Evolutionary conservation across 1,140 invertebrate genomes (phyloP), one percentile per base, ranked within the genome.

Genomic region (Euura lappo): DNA sequence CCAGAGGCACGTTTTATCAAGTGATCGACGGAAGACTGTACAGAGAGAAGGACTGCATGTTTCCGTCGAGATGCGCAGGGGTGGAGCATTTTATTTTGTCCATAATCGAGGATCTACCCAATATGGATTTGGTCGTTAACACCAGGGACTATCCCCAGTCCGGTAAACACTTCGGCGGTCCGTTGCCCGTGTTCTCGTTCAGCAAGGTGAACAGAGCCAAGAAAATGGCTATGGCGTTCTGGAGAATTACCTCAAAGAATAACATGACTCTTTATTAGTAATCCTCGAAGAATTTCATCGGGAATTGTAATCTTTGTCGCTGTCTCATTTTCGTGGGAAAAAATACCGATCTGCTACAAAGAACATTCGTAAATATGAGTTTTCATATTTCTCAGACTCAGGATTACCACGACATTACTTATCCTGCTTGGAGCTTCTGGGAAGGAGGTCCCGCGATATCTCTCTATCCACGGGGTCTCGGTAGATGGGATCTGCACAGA

Each of bases 341-440:
- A 28, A 28, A 28, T 28, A 28, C 28, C 28, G 0, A 28, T 28
- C 28, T 28, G 28, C 28, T 28, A 28, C 28, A 28, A 28, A 28
- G 28, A 28, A 28, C 28, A 28, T 28, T 28, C 1, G 28, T 28
- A 28, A 28, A 28, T 28, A 28, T 28, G 28, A 51, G 11, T 77
- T 70, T 42, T 72, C n/a, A 45, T 46, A 78, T 74, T 80, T 89
- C 85, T 65, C 77, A 94, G 91, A 95, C 93, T 11, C 81, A 85
- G 68, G 92, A 96, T 13, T 96, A 97, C 86, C 91, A 91, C 84
- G 98, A 99, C 83, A 98, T 99, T 73, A 96, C 94, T 90, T 99
- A 98, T 89, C 98, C 98, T 68, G 95, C 97, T 0, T 99, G 98
- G 98, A 93, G 95, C 45, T 99, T 99, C 88, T 98, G 97, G 97